Evolutionary conservation across 1,140 invertebrate species (phyloP), one percentile per base, ranked within the genome.

Genomic region (Drosophila arawakana): DNA sequence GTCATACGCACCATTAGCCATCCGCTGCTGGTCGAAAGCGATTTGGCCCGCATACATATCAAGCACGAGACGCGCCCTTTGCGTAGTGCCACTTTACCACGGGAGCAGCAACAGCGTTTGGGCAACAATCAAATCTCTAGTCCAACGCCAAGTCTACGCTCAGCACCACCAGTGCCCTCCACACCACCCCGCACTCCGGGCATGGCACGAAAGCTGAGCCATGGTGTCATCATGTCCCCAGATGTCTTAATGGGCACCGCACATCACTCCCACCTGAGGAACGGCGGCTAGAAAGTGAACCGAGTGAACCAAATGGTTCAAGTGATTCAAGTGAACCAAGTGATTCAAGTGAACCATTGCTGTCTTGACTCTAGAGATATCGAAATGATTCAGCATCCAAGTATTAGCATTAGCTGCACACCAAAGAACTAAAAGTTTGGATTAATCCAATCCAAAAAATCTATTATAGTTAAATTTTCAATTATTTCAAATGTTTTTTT

Each of bases 1-100:
- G 76, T 84, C 44, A 88, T 88, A 44, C 65, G 84, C 10, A 88
- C 83, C 35, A 88, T 88, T 21, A 88, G 83, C 49, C 67, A 89
- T 66, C 83, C 83, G 4, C 39, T 88, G 68, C 67, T 88, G 35
- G 72, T 89, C 18, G 83, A 88, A 57, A 83, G 70, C 30, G 83
- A 88, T 30, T 30, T 88, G 67, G 83, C 83, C 1, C 76, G 76
- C 21, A 88, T 88, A 7, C 83, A 88, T 43, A 83, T 83, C 11
- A 70, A 83, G 25, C 83, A 88, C n/a, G 83, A 88, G 67, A 88
- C 83, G 7, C 80, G 80, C 1, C 76, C 37, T 0, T 39, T 88
- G 61, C 73, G 52, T n/a, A 80, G 69, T 30, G 77, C 76, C 44
- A 88, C 83, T 5, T 39, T 89, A 37, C 84, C 84, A 10, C 39